Percentiles rank a stretch among this genome's conserved stretches.
Conservation (phyloP, 2,888 invertebrate genomes). For the Hymenopus coronatus region DNA sequence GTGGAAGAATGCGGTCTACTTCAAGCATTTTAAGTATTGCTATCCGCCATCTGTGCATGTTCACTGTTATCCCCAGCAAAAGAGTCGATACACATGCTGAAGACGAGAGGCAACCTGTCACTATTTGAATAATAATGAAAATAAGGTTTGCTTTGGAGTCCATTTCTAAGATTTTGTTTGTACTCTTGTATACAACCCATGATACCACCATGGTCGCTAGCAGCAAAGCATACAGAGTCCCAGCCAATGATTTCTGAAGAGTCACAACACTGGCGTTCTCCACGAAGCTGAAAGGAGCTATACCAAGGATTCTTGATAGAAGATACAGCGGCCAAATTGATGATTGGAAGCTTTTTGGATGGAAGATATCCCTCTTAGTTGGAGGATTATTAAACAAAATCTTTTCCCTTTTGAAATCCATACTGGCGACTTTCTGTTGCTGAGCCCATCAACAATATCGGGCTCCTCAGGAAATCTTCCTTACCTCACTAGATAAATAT, state of each 20-base stretch:
- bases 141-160: too few relatives aligned
- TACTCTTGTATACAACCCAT: neutral
- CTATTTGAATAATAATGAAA: neutral
- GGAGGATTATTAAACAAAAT: neutral
- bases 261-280: neutral
- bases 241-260: neutral
- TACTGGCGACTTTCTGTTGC: neutral
- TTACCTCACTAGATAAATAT: too few relatives aligned
- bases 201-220: neutral
- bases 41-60: neutral
- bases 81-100: neutral
- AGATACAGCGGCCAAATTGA: neutral
- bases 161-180: neutral
- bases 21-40: neutral
- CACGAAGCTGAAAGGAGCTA: neutral
- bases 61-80: neutral
- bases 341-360: neutral
- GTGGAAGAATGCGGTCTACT: neutral
- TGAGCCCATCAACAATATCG: too few relatives aligned
- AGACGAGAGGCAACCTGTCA: neutral
- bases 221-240: neutral
- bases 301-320: neutral
- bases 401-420: neutral
- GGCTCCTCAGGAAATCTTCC: too few relatives aligned
- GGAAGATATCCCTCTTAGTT: neutral